A percentile compares a stretch with the other conserved stretches of the same genome.
Evolutionary conservation across 2,797 vertebrate species (phyloP).

Genomic region (Micromesistius poutassou): DNA sequence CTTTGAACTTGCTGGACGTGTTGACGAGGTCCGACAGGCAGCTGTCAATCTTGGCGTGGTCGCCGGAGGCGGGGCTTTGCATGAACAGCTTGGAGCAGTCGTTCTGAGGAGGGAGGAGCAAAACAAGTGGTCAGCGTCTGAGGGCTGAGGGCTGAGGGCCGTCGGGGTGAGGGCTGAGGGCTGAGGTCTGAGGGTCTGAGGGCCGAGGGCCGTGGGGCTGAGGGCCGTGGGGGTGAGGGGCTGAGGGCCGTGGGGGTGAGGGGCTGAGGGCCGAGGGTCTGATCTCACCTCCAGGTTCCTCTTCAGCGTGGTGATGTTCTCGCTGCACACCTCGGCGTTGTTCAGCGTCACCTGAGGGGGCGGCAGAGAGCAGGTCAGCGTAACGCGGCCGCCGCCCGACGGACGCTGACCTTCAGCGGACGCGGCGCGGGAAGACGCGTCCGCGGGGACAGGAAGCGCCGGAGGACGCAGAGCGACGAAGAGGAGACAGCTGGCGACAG

Average conservation of each 20-base stretch:
- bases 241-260: background rate
- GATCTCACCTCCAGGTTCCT: slow-evolving; percentile 96
- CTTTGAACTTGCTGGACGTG: slow-evolving; percentile 91
- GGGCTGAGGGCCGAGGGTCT: too few species aligned
- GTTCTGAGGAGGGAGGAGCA: slow-evolving; percentile 69
- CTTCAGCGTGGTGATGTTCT: slow-evolving; percentile 95
- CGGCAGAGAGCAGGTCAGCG: background rate
- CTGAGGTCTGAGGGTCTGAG: background rate
- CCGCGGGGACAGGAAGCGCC: background rate
- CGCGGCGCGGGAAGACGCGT: background rate
- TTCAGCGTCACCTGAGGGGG: slow-evolving; percentile 87
- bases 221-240: background rate
- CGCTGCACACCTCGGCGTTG: slow-evolving; percentile 94
- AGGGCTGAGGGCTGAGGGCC: too few species aligned
- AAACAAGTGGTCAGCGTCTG: too few species aligned
- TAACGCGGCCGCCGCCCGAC: background rate
- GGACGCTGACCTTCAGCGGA: background rate
- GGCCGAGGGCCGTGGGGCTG: too few species aligned
- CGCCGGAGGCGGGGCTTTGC: slow-evolving; percentile 82
- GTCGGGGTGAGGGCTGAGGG: too few species aligned
- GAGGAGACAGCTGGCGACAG: background rate
- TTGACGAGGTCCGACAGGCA: slow-evolving; percentile 91
- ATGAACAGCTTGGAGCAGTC: slow-evolving; percentile 92
- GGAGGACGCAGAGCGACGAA: background rate
- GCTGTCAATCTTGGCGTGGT: slow-evolving; percentile 94